Percentiles rank a stretch among this genome's conserved stretches.
Evolutionary conservation across 1,140 invertebrate species (phyloP).

Genomic region (Nasonia vitripennis): DNA sequence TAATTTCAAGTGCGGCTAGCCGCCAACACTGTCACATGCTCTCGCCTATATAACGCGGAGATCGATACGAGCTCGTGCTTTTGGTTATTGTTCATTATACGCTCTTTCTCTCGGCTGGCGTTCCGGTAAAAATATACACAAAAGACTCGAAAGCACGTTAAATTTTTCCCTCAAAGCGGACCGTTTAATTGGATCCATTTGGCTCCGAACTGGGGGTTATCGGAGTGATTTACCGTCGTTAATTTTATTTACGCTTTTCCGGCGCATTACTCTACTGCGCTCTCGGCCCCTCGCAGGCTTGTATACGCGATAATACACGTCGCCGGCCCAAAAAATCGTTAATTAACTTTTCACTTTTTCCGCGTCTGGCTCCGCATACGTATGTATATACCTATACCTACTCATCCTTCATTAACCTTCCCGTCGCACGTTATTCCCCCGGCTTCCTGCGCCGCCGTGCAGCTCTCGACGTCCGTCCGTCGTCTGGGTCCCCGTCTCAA

Average conservation of each 20-base stretch:
- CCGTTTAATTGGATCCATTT: slow-evolving; percentile 35
- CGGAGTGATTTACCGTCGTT: background rate
- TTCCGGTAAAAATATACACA: too few relatives aligned
- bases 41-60: too few relatives aligned
- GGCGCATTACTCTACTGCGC: background rate
- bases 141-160: background rate
- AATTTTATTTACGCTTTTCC: background rate
- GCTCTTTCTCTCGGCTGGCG: too few relatives aligned
- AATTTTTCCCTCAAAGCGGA: background rate
- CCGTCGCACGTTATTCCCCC: background rate
- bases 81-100: too few relatives aligned
- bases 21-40: too few relatives aligned
- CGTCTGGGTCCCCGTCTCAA: background rate
- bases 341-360: slow-evolving; percentile 28
- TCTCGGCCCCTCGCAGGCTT: too few relatives aligned
- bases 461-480: background rate
- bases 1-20: too few relatives aligned
- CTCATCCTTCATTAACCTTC: background rate
- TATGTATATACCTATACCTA: background rate
- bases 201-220: background rate
- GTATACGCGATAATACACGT: background rate
- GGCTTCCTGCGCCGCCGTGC: background rate
- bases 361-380: background rate
- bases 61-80: too few relatives aligned
- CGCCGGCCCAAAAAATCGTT: background rate